Conservation (phyloP, 2,797 vertebrate species). For the Hydrophis major region DNA sequence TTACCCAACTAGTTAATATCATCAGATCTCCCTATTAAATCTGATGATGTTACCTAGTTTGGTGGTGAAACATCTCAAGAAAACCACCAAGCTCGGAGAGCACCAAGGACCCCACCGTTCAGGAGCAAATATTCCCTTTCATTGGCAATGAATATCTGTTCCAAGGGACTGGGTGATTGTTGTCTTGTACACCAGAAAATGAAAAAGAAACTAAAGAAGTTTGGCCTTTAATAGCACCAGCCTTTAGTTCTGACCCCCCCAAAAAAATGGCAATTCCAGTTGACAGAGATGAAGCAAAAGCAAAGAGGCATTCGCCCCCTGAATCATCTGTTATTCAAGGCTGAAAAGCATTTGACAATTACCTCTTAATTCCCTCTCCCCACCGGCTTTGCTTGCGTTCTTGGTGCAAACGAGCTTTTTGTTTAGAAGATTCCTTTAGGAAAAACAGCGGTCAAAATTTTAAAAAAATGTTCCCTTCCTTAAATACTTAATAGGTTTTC, state of each 20-base stretch:
- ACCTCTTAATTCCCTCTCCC: not conserved
- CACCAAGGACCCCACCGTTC: too few relatives aligned
- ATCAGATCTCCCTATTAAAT: not conserved
- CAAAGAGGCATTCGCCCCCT: not conserved
- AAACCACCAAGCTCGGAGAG: too few relatives aligned
- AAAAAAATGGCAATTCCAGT: not conserved
- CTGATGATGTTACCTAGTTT: not conserved
- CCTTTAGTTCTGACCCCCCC: not conserved
- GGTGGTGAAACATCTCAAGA: too few relatives aligned
- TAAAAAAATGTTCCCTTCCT: not conserved
- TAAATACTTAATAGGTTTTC: not conserved
- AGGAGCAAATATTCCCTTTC: not conserved
- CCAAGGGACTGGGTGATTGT: not conserved
- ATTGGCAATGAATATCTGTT: not conserved
- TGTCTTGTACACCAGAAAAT: not conserved
- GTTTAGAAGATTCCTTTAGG: not conserved
- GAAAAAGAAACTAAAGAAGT: not conserved
- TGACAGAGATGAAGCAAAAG: not conserved
- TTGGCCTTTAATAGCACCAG: not conserved
- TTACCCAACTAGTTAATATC: not conserved
- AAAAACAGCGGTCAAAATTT: not conserved
- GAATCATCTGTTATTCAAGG: not conserved
- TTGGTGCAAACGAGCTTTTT: not conserved
- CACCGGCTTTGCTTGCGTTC: not conserved
- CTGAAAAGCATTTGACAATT: not conserved